Percentiles rank a stretch among this genome's conserved stretches.
Evolutionary conservation across 2,113 vertebrate species (phyloP).

Genomic region (Paedocypris sp.): DNA sequence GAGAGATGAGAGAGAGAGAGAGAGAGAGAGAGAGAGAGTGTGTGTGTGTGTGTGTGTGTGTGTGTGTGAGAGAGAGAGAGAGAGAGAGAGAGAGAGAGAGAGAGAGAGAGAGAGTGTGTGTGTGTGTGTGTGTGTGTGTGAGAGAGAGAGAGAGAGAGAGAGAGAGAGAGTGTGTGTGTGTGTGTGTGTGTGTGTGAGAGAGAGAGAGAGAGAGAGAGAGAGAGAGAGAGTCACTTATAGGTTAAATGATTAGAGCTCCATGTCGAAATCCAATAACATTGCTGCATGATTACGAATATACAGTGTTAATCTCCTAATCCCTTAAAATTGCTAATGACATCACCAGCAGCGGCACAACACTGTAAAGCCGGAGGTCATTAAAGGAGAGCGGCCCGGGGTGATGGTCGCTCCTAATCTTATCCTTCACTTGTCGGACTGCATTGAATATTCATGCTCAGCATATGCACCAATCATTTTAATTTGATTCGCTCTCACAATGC

Average conservation of each 20-base stretch:
- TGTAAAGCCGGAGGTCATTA: background rate
- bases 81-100: conserved; percentile 1
- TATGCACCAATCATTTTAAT: conserved; percentile 12
- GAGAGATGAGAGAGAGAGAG: no score
- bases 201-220: conserved; percentile 1
- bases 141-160: background rate
- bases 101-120: conserved; percentile 11
- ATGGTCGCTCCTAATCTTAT: background rate
- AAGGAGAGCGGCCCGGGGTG: background rate
- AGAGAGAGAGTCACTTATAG: conserved; percentile 20
- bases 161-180: no score
- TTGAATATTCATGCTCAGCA: background rate
- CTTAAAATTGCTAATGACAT: conserved; percentile 36
- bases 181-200: background rate
- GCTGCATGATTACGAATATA: conserved; percentile 26
- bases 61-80: background rate
- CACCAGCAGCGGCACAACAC: conserved; percentile 2
- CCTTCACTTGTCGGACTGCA: background rate
- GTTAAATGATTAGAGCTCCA: conserved; percentile 27
- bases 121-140: no score
- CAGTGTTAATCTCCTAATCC: conserved; percentile 37
- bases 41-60: no score
- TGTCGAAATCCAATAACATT: conserved; percentile 32
- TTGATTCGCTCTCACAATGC: background rate
- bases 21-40: background rate